Evolutionary conservation across 2,113 vertebrate genomes (phyloP).

Genomic region (Xerus inauris): DNA sequence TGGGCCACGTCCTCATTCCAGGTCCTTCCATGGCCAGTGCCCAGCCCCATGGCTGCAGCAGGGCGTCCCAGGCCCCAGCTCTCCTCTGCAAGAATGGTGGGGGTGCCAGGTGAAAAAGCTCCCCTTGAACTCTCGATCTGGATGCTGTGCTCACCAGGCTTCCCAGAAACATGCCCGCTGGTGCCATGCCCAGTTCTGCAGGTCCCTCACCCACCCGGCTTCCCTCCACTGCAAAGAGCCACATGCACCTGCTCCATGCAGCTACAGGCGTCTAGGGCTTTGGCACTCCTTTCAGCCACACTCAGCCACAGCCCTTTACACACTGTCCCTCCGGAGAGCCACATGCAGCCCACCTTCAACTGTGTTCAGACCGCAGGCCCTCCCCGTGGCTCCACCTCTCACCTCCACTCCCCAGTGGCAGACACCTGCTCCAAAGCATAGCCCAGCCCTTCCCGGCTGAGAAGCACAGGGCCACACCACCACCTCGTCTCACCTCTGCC

Average conservation of each 20-base stretch:
- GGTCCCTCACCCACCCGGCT: background rate
- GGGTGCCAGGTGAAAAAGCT: rapidly evolving
- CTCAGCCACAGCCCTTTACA: background rate
- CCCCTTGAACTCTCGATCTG: background rate
- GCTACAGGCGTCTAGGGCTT: background rate
- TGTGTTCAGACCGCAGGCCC: background rate
- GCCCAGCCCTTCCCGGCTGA: background rate
- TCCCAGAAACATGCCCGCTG: background rate
- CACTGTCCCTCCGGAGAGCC: background rate
- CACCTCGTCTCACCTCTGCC: no score
- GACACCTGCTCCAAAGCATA: background rate
- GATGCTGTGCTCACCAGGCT: no score
- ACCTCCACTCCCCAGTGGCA: rapidly evolving
- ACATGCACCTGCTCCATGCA: no score
- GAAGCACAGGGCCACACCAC: background rate
- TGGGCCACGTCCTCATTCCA: background rate
- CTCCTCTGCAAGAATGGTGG: no score
- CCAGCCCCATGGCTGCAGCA: background rate
- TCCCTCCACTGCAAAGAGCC: background rate
- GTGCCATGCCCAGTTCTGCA: background rate
- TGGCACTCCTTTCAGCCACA: rapidly evolving
- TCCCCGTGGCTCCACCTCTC: no score
- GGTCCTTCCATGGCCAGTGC: background rate
- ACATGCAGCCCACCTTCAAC: background rate
- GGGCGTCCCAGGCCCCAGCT: background rate